Percentiles rank a stretch among this genome's conserved stretches.
phyloP scores from a whole-genome alignment of 1,140 invertebrate genomes.

The Triops longicaudatus region DNA sequence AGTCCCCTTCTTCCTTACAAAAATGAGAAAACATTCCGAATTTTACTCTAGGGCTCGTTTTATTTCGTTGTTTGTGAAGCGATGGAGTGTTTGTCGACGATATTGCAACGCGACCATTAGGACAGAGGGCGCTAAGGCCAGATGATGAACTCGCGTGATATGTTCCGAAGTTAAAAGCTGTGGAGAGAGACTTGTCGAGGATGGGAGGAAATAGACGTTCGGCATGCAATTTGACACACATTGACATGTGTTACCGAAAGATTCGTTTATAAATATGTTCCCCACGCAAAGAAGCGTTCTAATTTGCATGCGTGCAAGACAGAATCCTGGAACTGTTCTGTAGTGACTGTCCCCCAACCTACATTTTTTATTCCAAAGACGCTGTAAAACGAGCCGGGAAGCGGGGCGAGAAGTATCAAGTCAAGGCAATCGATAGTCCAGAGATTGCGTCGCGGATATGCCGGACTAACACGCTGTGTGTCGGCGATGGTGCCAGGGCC shows the following conservation, averaged over 20 bases:
- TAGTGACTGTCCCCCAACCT: too few relatives aligned
- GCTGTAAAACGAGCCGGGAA: neutral
- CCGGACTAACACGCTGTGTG: neutral
- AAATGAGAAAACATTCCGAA: neutral
- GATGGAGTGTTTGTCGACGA: neutral
- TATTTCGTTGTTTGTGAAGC: neutral
- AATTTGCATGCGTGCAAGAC: neutral
- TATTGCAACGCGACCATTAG: neutral
- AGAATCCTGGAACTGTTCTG: too few relatives aligned
- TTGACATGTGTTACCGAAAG: neutral
- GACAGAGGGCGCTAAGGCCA: neutral
- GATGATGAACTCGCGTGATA: constrained; percentile 10
- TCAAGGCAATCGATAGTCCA: constrained; percentile 1
- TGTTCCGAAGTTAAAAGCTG: neutral
- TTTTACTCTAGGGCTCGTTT: neutral
- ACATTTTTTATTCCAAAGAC: too few relatives aligned
- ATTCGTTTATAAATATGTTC: neutral
- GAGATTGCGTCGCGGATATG: constrained; percentile 11
- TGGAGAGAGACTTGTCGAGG: neutral
- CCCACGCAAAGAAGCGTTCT: neutral
- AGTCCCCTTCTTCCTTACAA: neutral
- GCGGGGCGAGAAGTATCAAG: neutral
- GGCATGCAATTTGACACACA: constrained; percentile 4
- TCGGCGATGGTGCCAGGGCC: constrained; percentile 4
- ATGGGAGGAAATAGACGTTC: neutral